A percentile compares a stretch with the other conserved stretches of the same genome.
Evolutionary conservation across 2,113 vertebrate genomes (phyloP).

Genomic region (Erythrolamprus reginae): DNA sequence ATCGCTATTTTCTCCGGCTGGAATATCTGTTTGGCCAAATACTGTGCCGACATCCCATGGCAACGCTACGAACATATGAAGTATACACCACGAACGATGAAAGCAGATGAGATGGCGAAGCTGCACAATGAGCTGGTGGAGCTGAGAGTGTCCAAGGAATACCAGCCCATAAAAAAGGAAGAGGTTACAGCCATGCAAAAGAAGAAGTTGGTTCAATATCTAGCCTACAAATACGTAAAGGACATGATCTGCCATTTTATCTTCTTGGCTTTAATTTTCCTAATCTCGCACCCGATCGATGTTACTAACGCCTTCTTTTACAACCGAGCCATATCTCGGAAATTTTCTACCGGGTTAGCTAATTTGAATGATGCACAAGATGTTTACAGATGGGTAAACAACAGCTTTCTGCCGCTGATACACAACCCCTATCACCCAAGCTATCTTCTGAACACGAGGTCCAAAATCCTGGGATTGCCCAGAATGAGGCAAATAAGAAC

Average conservation of each 20-base stretch:
- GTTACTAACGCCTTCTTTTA: conserved; percentile 39
- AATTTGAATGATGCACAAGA: conserved; percentile 7
- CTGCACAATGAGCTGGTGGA: neutral
- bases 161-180: conserved; percentile 45
- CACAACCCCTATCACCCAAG: conserved; percentile 48
- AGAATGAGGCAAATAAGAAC: conserved; percentile 64
- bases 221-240: conserved; percentile 34
- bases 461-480: conserved; percentile 61
- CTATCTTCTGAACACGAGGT: conserved; percentile 42
- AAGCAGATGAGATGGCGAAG: neutral
- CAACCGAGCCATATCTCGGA: conserved; percentile 20
- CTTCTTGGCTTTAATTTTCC: conserved; percentile 50
- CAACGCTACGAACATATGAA: conserved; percentile 26
- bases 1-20: conserved; percentile 10
- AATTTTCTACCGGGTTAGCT: conserved; percentile 43
- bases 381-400: conserved; percentile 50
- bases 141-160: conserved; percentile 23
- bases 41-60: conserved; percentile 54
- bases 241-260: conserved; percentile 29
- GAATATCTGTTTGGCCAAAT: conserved; percentile 25
- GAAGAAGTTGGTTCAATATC: conserved; percentile 8
- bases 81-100: accelerated
- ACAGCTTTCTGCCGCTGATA: conserved; percentile 47
- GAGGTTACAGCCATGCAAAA: conserved; percentile 41
- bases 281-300: neutral